Conservation (phyloP, 2,797 vertebrate genomes). For the Trachops cirrhosus region DNA sequence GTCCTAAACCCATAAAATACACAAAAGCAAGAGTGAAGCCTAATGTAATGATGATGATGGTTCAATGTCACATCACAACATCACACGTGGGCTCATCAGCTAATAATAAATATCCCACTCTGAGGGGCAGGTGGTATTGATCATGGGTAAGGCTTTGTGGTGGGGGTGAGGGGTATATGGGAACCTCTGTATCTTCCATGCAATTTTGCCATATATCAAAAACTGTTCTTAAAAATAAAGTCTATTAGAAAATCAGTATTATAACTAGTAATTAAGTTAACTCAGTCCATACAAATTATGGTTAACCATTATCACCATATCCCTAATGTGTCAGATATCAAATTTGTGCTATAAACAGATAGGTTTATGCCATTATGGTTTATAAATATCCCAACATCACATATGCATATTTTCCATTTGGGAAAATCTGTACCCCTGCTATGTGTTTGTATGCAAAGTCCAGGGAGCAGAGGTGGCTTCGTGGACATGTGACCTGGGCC, state of each 20-base stretch:
- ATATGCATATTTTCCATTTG: not conserved
- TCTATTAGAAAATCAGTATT: not conserved
- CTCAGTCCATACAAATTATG: not conserved
- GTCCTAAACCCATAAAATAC: not conserved
- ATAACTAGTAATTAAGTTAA: not conserved
- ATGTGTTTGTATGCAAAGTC: not conserved
- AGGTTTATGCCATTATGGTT: not conserved
- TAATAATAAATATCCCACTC: not conserved
- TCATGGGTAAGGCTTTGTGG: not conserved
- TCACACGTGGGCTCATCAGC: not conserved
- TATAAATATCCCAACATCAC: not conserved
- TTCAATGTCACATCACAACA: too few species aligned
- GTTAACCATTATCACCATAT: not conserved
- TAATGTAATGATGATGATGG: not conserved
- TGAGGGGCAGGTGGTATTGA: not conserved
- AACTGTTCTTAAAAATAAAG: not conserved
- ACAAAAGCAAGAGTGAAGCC: not conserved
- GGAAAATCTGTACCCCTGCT: not conserved
- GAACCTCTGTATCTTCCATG: not conserved
- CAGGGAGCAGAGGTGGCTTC: not conserved
- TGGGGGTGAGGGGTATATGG: too few species aligned
- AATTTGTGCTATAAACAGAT: not conserved
- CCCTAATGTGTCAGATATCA: not conserved
- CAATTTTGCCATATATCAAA: not conserved
- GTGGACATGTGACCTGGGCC: not conserved